These are phyloP conservation scores for Phenganax marumi DNA, from an alignment of 92 coral and sea anemone genomes.

Conservation along the genomic window DNA sequence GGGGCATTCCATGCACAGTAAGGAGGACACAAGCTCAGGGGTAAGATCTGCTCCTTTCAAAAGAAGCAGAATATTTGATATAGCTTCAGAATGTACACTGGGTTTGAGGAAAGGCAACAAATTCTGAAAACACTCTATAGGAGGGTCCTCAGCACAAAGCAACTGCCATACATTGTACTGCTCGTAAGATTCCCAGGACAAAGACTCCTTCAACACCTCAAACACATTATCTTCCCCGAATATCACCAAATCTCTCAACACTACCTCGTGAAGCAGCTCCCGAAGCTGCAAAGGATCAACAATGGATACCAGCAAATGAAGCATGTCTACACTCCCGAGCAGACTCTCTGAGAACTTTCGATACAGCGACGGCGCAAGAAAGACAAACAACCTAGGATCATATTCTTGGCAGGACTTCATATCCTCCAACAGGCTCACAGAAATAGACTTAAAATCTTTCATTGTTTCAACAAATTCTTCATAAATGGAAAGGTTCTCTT, in stretches of 20 bases:
- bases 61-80: conserved; percentile 81
- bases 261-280: conserved; percentile 83
- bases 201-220: conserved; percentile 71
- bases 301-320: conserved; percentile 83
- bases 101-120: conserved; percentile 81
- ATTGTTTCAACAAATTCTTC: conserved; percentile 85
- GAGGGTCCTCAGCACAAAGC: conserved; percentile 93
- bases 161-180: conserved; percentile 99
- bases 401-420: conserved; percentile 86
- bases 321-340: conserved; percentile 82
- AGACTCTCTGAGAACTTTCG: conserved; percentile 90
- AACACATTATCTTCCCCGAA: conserved; percentile 86
- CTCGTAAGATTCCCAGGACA: conserved; percentile 94
- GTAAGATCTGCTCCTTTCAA: conserved; percentile 89
- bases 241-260: conserved; percentile 80
- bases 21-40: conserved; percentile 77
- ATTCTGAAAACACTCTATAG: conserved; percentile 74
- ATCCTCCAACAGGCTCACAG: conserved; percentile 76
- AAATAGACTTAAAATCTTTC: conserved; percentile 79
- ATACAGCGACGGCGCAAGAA: conserved; percentile 83
- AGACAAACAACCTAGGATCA: conserved; percentile 86
- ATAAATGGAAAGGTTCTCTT: conserved; percentile 90
- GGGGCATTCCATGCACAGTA: conserved; percentile 86
- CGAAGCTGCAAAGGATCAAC: conserved; percentile 94
- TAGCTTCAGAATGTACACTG: conserved; percentile 81